Conservation (phyloP, 2,888 invertebrate genomes). For the Eupithecia pulchellata region DNA sequence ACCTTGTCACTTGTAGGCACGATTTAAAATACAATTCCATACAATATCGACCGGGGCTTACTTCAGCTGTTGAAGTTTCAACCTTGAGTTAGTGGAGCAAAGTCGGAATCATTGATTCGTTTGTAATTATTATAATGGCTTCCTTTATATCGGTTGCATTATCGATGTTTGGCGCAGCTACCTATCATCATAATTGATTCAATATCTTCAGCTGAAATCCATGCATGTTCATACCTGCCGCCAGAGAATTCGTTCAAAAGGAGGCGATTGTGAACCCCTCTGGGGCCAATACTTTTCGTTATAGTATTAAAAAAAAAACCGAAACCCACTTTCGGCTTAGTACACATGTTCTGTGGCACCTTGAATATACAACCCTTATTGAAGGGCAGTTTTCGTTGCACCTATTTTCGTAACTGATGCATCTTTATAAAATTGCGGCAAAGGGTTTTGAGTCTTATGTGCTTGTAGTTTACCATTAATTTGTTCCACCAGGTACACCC, state of each 20-base stretch:
- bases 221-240: background rate
- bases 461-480: background rate
- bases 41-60: constrained; percentile 4
- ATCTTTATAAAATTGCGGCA: background rate
- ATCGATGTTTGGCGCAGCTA: background rate
- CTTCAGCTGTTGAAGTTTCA: constrained; percentile 13
- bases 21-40: background rate
- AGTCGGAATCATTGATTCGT: background rate
- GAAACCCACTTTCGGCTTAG: background rate
- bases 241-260: background rate
- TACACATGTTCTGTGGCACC: background rate
- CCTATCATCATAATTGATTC: background rate
- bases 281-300: too few relatives aligned
- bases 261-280: too few relatives aligned
- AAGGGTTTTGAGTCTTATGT: background rate
- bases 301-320: too few relatives aligned
- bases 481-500: constrained; percentile 90
- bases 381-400: too few relatives aligned
- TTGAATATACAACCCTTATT: too few relatives aligned
- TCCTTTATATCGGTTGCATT: constrained; percentile 6
- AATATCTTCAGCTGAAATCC: background rate
- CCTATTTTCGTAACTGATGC: too few relatives aligned
- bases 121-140: constrained; percentile 25
- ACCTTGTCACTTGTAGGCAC: background rate
- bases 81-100: constrained; percentile 7